These are phyloP conservation scores for Elysia chlorotica DNA, from an alignment of 1,140 invertebrate species.

Conservation along the genomic window DNA sequence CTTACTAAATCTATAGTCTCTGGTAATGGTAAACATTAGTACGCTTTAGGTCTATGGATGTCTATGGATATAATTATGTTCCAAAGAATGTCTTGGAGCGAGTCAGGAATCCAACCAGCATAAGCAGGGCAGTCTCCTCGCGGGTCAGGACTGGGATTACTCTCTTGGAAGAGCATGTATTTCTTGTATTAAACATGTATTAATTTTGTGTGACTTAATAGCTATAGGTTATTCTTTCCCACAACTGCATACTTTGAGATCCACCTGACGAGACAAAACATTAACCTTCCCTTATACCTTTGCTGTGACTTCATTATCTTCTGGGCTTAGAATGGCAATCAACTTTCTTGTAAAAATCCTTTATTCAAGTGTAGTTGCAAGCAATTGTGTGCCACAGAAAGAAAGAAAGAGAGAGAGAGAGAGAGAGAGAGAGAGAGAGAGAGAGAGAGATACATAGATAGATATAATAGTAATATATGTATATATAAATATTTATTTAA, in stretches of 20 bases:
- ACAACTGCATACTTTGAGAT: background rate
- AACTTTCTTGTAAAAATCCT: background rate
- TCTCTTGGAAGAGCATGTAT: constrained; percentile 19
- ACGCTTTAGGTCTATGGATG: too few species aligned
- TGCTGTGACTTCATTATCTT: too few species aligned
- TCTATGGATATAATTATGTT: too few species aligned
- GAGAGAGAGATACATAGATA: constrained; percentile 1
- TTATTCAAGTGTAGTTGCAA: background rate
- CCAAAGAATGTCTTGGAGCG: too few species aligned
- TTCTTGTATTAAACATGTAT: too few species aligned
- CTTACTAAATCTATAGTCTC: too few species aligned
- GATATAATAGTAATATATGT: background rate
- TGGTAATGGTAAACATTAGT: too few species aligned
- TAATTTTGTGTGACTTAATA: too few species aligned
- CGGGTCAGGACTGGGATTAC: constrained; percentile 43
- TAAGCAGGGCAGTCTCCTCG: constrained; percentile 49
- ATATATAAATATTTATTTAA: background rate
- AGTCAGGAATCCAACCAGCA: constrained; percentile 56
- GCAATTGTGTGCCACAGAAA: background rate
- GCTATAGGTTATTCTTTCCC: too few species aligned
- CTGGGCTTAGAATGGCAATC: background rate
- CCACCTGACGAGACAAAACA: background rate
- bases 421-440: background rate
- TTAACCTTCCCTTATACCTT: too few species aligned
- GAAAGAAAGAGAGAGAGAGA: background rate